Conservation (phyloP, 2,888 invertebrate genomes). For the Rhingia rostrata region DNA sequence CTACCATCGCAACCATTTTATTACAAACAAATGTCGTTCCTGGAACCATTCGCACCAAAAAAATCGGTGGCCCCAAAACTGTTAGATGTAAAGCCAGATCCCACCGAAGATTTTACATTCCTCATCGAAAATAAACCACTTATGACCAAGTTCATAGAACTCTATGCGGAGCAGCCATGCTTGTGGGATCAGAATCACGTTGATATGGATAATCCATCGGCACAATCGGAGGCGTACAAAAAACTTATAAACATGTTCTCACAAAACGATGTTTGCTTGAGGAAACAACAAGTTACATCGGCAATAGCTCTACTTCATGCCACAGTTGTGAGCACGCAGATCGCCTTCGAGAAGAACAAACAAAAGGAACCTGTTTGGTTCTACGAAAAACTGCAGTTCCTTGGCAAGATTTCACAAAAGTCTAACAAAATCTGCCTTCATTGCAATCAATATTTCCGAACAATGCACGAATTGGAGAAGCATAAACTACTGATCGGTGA, state of each 20-base stretch:
- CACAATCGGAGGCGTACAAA: slow-evolving; percentile 30
- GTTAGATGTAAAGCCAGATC: background rate
- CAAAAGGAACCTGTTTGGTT: slow-evolving; percentile 44
- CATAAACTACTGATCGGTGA: slow-evolving; percentile 57
- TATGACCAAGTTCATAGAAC: slow-evolving; percentile 46
- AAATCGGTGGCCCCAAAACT: background rate
- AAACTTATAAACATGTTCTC: slow-evolving; percentile 38
- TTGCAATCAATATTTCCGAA: slow-evolving; percentile 47
- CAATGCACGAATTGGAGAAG: slow-evolving; percentile 41
- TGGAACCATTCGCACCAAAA: slow-evolving; percentile 22
- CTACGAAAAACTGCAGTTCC: slow-evolving; percentile 51
- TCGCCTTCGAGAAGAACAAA: background rate
- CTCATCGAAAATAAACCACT: slow-evolving; percentile 19
- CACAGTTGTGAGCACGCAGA: slow-evolving; percentile 12
- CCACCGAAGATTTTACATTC: background rate
- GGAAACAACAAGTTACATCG: slow-evolving; percentile 23
- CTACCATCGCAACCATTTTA: background rate
- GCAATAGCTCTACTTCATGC: slow-evolving; percentile 34
- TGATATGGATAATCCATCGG: slow-evolving; percentile 1
- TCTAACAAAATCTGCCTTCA: slow-evolving; percentile 43
- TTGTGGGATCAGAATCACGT: slow-evolving; percentile 47
- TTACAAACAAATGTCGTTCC: slow-evolving; percentile 14
- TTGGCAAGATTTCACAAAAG: slow-evolving; percentile 8
- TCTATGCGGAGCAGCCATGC: slow-evolving; percentile 33
- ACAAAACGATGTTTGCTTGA: slow-evolving; percentile 10